A percentile compares a stretch with the other conserved stretches of the same genome.
phyloP scores from a whole-genome alignment of 2,113 vertebrate genomes.

The Syngnathoides biaculeatus region DNA sequence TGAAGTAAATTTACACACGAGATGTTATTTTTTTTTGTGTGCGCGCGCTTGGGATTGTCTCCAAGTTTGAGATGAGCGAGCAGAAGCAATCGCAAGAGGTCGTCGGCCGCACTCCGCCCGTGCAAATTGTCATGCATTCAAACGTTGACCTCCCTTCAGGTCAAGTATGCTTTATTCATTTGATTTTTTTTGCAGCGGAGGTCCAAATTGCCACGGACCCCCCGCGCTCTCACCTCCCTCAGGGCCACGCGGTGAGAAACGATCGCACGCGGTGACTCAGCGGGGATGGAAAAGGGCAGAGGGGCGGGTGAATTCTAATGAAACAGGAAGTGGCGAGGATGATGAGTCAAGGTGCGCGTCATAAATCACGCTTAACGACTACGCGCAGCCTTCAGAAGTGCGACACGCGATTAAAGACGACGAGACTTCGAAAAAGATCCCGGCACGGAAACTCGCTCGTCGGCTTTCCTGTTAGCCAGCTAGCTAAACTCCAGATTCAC shows the following conservation, averaged over 20 bases:
- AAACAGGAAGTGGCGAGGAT: conserved; percentile 15
- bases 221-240: not conserved
- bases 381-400: not conserved
- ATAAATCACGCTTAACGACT: conserved; percentile 1
- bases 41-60: too few relatives aligned
- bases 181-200: conserved; percentile 13
- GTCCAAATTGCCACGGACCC: conserved; percentile 8
- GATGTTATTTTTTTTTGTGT: too few relatives aligned
- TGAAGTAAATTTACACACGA: too few relatives aligned
- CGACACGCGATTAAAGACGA: not conserved
- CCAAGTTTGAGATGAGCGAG: too few relatives aligned
- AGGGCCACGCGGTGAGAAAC: conserved; percentile 17
- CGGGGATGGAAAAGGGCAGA: conserved; percentile 16
- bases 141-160: conserved; percentile 9
- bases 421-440: too few relatives aligned
- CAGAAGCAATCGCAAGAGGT: too few relatives aligned
- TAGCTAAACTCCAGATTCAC: not conserved
- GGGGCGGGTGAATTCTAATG: conserved; percentile 3
- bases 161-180: conserved; percentile 34
- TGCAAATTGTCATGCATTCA: not conserved
- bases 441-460: not conserved
- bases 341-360: conserved; percentile 31
- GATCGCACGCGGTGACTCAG: conserved; percentile 32
- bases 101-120: not conserved
- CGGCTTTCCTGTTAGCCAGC: not conserved